Evolutionary conservation across 2,113 vertebrate species (phyloP), one percentile per base, ranked within the genome.

Genomic region (Brachypodius melanocephalos): DNA sequence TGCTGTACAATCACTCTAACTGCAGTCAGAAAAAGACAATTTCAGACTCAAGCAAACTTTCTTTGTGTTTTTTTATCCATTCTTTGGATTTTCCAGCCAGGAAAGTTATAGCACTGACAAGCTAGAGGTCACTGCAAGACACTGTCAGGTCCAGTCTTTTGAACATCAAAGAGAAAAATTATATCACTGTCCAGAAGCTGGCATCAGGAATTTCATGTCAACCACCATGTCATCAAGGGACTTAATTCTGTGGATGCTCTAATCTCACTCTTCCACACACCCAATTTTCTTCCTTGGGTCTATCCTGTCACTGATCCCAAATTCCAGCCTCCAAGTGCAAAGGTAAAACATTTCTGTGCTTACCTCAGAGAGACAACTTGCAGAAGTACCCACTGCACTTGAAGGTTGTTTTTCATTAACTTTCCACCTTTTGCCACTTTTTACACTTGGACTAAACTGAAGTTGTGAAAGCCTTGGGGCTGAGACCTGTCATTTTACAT

Each of bases 281-380:
- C 5, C 0, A 0, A 6, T 42, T 76, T 68, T 43, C 34, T 55
- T 2, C 84, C 79, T 55, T 2, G 1, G 43, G 43, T 57, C 25
- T 5, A 42, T 42, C 9, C 43, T 49, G 20, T 14, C 32, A 66
- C 34, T 40, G 32, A 84, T 51, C 24, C 59, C 19, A 19, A 80
- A 88, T 59, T 80, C 40, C 79, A 79, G 54, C 51, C 58, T 74
- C 31, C 38, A 80, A 62, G 21, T 25, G 5, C 43, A 85, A 87
- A 90, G 42, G 34, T 40, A 71, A 85, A 82, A 65, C 8, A 25
- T 19, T 63, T 84, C 57, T 87, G 24, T 43, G 71, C 68, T 61
- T 43, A n/a, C 2, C 1, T 58, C 71, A 69, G 29, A 88, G 40
- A 59, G 25, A 46, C 42, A 83, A 34, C 40, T 80, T 80, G 68